A percentile compares a stretch with the other conserved stretches of the same genome.
phyloP scores from a whole-genome alignment of 2,888 invertebrate species.

The Atethmia centrago region DNA sequence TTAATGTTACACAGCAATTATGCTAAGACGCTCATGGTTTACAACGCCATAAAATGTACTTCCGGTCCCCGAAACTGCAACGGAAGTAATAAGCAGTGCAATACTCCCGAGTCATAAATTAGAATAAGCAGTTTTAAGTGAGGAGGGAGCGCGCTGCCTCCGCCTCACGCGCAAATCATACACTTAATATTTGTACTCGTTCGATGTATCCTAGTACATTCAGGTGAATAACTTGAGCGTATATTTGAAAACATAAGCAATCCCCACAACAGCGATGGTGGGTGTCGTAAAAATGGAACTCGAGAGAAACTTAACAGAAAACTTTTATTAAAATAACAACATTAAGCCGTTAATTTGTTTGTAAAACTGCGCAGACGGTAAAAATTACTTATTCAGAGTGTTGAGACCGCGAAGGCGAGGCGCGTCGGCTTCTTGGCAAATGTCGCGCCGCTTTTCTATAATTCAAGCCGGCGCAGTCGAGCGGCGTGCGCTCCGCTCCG shows the following conservation, averaged over 20 bases:
- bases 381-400: slow-evolving; percentile 88
- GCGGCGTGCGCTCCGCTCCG: slow-evolving; percentile 32
- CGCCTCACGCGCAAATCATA: slow-evolving; percentile 69
- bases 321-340: slow-evolving; percentile 90
- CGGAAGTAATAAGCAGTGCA: slow-evolving; percentile 89
- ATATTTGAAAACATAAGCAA: slow-evolving; percentile 84
- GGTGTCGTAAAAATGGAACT: slow-evolving; percentile 87
- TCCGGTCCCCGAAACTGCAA: slow-evolving; percentile 87
- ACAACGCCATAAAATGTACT: slow-evolving; percentile 88
- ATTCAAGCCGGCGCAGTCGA: slow-evolving; percentile 78
- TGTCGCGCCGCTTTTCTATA: slow-evolving; percentile 84
- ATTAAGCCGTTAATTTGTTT: slow-evolving; percentile 89
- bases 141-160: slow-evolving; percentile 76
- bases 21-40: slow-evolving; percentile 88
- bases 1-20: slow-evolving; percentile 88
- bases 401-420: slow-evolving; percentile 80
- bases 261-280: slow-evolving; percentile 79
- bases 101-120: slow-evolving; percentile 86
- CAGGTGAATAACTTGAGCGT: slow-evolving; percentile 61
- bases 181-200: slow-evolving; percentile 60
- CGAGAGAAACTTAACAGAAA: slow-evolving; percentile 81
- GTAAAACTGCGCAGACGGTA: slow-evolving; percentile 89
- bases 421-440: slow-evolving; percentile 79
- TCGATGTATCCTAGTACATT: slow-evolving; percentile 56
- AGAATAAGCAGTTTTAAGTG: slow-evolving; percentile 88